These are phyloP conservation scores for Okapia johnstoni DNA, from an alignment of 2,113 vertebrate species.

Conservation along the genomic window DNA sequence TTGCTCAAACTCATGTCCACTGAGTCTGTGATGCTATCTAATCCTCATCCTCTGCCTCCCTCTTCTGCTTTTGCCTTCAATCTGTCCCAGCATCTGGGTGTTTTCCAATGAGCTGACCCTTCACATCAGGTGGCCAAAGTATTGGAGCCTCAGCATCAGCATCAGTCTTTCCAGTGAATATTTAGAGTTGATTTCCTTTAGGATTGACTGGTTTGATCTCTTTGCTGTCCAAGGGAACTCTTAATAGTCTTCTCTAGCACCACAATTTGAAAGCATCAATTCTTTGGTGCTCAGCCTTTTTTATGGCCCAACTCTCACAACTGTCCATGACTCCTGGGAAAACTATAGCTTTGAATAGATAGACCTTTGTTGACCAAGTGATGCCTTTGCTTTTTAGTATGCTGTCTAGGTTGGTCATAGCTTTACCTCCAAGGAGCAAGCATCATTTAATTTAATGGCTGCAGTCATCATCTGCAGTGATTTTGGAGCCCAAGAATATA, in stretches of 20 bases:
- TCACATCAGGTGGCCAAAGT: background rate
- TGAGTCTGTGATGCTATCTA: background rate
- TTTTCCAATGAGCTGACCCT: background rate
- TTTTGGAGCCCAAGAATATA: background rate
- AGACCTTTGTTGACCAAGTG: background rate
- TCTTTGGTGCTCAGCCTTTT: background rate
- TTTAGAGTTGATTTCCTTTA: background rate
- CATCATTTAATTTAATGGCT: background rate
- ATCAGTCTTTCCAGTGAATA: background rate
- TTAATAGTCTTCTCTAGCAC: background rate
- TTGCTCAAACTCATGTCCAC: background rate
- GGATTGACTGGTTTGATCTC: background rate
- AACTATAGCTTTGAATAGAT: background rate
- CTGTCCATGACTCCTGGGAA: background rate
- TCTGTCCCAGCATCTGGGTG: background rate
- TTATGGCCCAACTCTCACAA: background rate
- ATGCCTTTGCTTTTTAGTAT: background rate
- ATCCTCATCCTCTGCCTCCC: background rate
- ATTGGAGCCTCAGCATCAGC: background rate
- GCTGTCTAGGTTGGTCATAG: background rate
- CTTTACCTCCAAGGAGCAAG: background rate
- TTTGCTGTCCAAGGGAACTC: background rate
- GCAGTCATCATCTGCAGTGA: background rate
- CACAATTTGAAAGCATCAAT: background rate
- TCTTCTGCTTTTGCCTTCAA: background rate